Base-by-base conservation (phyloP, 2,113 vertebrate genomes). In the Pithys albifrons region DNA sequence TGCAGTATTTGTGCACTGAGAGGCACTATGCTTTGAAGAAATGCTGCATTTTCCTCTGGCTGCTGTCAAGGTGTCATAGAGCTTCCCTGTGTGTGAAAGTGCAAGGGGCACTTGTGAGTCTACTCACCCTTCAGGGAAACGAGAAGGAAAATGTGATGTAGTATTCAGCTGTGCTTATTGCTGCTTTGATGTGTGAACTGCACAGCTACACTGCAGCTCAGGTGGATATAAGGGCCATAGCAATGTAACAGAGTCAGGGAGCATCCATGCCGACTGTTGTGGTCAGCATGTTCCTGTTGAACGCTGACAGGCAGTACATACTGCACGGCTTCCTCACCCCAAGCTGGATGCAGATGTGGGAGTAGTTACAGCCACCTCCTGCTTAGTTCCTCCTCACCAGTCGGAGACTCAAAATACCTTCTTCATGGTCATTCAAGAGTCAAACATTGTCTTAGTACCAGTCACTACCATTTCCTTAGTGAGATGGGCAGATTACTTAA, bases 181-280 rank as follows among this genome's bases (percentile, higher is more conserved):
- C 80, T 41, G 23, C 65, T 78, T 65, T 20, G 6, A 10, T 5
- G 16, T 45, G 35, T 57, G 70, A 84, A 5, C 29, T 28, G 14
- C 39, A 5, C 7, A 0, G 17, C 58, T 11, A 0, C 57, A 19
- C 46, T 46, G 9, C 0, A 48, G 13, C 45, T 22, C 45, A 14
- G n/a, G 0, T 12, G 24, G 25, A 2, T 7, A 1, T 2, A 18
- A 57, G 48, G 27, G 58, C 31, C 1, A 1, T 7, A 29, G 37
- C 45, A 62, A 10, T 33, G 1, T 18, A 51, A 23, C 19, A 19
- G 77, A 73, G 70, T 64, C 72, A 43, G 66, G 87, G 48, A 69
- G 57, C 65, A 54, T 45, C 70, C 35, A 25, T 43, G 48, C 39
- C 22, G 46, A 14, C 0, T 3, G n/a, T 29, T 29, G 1, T 0